Conservation (phyloP, 2,113 vertebrate species). For the Rynchops niger region DNA sequence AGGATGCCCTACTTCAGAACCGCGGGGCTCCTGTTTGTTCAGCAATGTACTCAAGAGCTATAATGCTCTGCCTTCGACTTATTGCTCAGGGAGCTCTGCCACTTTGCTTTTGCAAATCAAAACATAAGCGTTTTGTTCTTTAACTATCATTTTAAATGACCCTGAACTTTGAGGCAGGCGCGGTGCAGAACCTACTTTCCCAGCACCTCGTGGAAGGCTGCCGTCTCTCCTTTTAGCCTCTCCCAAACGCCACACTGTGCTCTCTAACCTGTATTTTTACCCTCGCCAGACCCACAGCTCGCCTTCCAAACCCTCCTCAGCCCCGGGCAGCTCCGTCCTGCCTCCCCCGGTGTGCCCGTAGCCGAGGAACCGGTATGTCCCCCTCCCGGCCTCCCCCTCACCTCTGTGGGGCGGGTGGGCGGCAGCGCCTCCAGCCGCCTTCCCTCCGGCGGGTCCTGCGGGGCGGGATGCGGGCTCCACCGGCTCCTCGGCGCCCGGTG, state of each 20-base stretch:
- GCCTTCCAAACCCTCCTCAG: background rate
- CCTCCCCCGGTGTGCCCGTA: background rate
- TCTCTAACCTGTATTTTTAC: rapidly evolving
- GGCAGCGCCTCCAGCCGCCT: background rate
- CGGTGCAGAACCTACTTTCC: rapidly evolving
- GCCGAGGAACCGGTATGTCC: no score
- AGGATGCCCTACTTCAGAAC: background rate
- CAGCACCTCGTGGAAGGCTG: rapidly evolving
- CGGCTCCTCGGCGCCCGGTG: no score
- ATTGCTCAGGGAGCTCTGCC: background rate
- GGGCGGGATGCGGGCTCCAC: background rate
- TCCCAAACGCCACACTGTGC: rapidly evolving
- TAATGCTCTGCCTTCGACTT: background rate
- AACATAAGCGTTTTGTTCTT: rapidly evolving
- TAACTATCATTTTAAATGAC: background rate
- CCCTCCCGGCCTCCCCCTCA: background rate
- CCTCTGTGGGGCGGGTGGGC: background rate
- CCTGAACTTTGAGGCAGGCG: rapidly evolving
- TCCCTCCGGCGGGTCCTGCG: background rate
- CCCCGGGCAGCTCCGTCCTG: background rate
- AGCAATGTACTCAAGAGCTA: rapidly evolving
- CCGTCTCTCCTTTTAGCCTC: background rate
- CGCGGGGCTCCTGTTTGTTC: background rate
- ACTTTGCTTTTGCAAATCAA: background rate
- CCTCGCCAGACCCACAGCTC: background rate